These are phyloP conservation scores for Callimorpha dominula DNA, from an alignment of 2,888 invertebrate genomes.

Conservation along the genomic window DNA sequence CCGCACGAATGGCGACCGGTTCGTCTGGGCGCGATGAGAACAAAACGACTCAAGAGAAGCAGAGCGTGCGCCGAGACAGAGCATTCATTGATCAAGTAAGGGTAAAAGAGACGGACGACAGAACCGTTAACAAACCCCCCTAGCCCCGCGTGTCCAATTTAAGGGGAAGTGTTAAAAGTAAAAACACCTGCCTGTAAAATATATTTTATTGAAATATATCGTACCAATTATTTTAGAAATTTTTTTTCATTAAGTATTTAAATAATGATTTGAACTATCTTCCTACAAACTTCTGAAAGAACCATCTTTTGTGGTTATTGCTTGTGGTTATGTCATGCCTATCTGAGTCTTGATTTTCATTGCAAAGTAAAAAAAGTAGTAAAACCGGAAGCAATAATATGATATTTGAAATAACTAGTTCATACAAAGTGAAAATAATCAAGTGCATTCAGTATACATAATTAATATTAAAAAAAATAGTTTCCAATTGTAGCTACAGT, in stretches of 20 bases:
- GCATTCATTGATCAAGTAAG: conserved; percentile 44
- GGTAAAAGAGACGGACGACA: conserved; percentile 55
- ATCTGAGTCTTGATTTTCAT: conserved; percentile 8
- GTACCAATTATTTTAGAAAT: conserved; percentile 39
- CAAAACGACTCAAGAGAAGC: conserved; percentile 67
- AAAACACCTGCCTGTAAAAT: conserved; percentile 64
- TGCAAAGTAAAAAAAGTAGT: not conserved
- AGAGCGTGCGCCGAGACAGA: conserved; percentile 68
- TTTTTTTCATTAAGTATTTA: conserved; percentile 34
- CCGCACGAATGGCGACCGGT: conserved; percentile 66
- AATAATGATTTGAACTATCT: conserved; percentile 33
- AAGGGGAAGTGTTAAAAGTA: conserved; percentile 62
- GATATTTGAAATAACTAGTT: not conserved
- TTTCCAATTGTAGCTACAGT: conserved; percentile 1
- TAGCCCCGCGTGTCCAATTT: conserved; percentile 64
- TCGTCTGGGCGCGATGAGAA: conserved; percentile 53
- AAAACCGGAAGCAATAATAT: conserved; percentile 13
- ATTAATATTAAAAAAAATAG: not conserved
- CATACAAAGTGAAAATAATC: not conserved
- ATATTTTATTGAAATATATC: conserved; percentile 52
- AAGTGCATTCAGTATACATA: not conserved
- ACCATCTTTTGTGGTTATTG: conserved; percentile 25
- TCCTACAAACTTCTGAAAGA: conserved; percentile 25
- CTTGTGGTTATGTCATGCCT: conserved; percentile 20
- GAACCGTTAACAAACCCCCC: conserved; percentile 69